Evolutionary conservation across 2,113 vertebrate genomes (phyloP).

Genomic region (Mola mola): DNA sequence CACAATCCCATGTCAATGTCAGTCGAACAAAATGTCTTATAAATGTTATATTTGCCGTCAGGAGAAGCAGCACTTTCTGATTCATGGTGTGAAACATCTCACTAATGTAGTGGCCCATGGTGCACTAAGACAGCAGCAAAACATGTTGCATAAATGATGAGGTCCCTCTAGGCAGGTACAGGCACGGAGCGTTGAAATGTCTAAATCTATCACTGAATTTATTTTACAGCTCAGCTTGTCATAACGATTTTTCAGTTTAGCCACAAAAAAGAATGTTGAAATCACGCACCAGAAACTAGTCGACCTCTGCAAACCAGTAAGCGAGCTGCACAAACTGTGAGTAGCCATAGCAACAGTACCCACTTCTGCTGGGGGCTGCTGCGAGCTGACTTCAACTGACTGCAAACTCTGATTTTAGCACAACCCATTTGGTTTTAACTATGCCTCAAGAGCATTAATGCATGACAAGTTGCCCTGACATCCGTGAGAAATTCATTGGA

Average conservation of each 20-base stretch:
- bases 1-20: background rate
- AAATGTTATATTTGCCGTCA: background rate
- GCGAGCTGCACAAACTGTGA: slow-evolving; percentile 4
- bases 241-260: background rate
- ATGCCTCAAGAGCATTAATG: background rate
- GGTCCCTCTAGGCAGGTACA: background rate
- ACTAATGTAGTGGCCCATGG: too few relatives aligned
- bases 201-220: background rate
- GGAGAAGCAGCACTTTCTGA: background rate
- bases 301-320: slow-evolving; percentile 3
- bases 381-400: background rate
- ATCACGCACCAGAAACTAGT: background rate
- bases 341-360: slow-evolving; percentile 47
- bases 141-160: too few relatives aligned
- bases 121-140: too few relatives aligned
- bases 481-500: too few relatives aligned
- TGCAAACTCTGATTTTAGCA: background rate
- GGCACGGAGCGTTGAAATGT: background rate
- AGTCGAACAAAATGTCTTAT: background rate
- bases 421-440: background rate
- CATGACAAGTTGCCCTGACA: too few relatives aligned
- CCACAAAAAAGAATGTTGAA: background rate
- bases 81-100: background rate
- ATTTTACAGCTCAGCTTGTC: background rate
- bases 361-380: background rate